Evolutionary conservation across 2,888 invertebrate genomes (phyloP).

Genomic region (Leptinotarsa rubiginosa): DNA sequence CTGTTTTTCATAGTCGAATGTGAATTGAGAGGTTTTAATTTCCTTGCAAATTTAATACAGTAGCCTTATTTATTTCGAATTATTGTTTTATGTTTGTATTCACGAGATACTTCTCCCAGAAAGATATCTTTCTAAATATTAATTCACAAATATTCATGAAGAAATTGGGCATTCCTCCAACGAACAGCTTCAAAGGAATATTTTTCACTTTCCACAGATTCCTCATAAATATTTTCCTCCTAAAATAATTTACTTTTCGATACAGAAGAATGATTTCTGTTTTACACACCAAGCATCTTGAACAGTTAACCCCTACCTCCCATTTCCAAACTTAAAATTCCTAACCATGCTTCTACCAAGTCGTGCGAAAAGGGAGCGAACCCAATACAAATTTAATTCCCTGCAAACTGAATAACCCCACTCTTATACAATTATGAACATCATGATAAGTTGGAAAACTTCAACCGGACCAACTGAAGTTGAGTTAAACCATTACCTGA

Average conservation of each 20-base stretch:
- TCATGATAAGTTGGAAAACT: constrained; percentile 23
- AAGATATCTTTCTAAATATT: no score
- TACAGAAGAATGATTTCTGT: neutral
- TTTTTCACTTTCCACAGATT: neutral
- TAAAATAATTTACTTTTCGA: neutral
- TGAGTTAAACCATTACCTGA: neutral
- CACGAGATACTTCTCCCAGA: no score
- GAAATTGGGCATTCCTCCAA: no score
- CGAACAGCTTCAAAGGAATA: neutral
- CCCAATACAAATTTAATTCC: constrained; percentile 20
- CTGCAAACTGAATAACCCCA: constrained; percentile 19
- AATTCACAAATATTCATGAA: no score
- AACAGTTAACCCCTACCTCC: neutral
- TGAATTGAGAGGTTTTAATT: no score
- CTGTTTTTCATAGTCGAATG: no score
- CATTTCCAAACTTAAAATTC: constrained; percentile 9
- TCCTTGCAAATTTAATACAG: no score
- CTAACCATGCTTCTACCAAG: neutral
- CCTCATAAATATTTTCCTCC: neutral
- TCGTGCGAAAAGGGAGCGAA: neutral
- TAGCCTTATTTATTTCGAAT: no score
- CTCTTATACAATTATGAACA: constrained; percentile 20
- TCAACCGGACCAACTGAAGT: neutral
- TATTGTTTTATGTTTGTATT: no score
- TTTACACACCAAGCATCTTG: constrained; percentile 1